These are phyloP conservation scores for Patella depressa DNA, from an alignment of 2,888 invertebrate genomes.

Conservation along the genomic window DNA sequence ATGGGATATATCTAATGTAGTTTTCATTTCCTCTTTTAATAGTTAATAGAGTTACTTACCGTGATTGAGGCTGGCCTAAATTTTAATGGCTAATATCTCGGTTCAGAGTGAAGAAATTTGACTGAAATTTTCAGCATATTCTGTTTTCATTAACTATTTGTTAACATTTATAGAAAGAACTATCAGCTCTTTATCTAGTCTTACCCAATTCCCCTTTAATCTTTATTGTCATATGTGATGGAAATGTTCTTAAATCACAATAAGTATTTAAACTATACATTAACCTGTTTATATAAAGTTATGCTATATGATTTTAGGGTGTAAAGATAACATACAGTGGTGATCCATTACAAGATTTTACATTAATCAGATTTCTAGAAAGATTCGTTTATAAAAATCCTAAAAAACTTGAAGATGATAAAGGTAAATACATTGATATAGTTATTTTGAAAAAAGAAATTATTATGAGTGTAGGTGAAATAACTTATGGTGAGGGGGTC, in stretches of 20 bases:
- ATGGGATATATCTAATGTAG: no score
- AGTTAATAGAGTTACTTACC: no score
- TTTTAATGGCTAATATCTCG: no score
- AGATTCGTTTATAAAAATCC: conserved; percentile 95
- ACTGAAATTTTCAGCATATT: no score
- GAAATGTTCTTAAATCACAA: not conserved
- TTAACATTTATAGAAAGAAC: no score
- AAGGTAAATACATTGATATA: conserved; percentile 21
- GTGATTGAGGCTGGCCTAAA: no score
- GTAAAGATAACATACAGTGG: conserved; percentile 84
- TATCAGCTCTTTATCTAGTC: no score
- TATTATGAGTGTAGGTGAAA: not conserved
- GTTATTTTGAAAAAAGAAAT: not conserved
- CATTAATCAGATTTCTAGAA: conserved; percentile 90
- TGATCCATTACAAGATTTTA: conserved; percentile 94
- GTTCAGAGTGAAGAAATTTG: no score
- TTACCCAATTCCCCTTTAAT: not conserved
- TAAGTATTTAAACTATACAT: not conserved
- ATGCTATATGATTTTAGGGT: conserved; percentile 71
- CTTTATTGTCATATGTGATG: not conserved
- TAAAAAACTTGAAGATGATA: conserved; percentile 69
- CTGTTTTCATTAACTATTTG: no score
- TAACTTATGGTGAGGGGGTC: no score
- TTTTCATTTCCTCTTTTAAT: not conserved
- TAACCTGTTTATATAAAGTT: not conserved